Evolutionary conservation across 2,888 invertebrate genomes (phyloP).

Genomic region (Agrilus mali): DNA sequence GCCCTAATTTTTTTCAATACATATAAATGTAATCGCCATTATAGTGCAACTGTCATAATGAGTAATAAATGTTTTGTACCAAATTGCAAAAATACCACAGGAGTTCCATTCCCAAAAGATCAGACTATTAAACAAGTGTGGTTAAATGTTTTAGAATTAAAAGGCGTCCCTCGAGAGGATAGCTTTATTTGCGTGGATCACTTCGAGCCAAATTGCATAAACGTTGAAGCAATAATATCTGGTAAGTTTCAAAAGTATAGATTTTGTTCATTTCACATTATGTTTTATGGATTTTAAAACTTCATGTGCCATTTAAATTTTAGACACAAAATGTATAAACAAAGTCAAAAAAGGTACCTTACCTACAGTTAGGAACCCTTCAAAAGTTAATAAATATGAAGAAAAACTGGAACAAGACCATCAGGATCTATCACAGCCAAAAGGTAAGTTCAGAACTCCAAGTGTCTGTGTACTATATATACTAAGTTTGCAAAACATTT

Average conservation of each 20-base stretch:
- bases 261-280: neutral
- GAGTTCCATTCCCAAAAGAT: constrained; percentile 24
- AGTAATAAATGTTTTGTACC: constrained; percentile 24
- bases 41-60: constrained; percentile 2
- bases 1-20: constrained; percentile 15
- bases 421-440: too few relatives aligned
- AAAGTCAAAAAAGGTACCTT: constrained; percentile 3
- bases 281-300: neutral
- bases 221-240: constrained; percentile 1
- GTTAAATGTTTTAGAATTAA: constrained; percentile 20
- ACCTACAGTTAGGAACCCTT: neutral
- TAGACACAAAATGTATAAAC: neutral
- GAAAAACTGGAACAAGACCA: too few relatives aligned
- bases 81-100: constrained; percentile 22
- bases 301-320: neutral
- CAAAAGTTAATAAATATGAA: too few relatives aligned
- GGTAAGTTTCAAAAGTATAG: neutral
- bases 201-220: constrained; percentile 14
- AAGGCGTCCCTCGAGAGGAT: constrained; percentile 11
- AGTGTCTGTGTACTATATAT: too few relatives aligned
- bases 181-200: constrained; percentile 26
- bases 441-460: too few relatives aligned
- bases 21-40: too few relatives aligned
- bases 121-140: constrained; percentile 18
- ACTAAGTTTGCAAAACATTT: too few relatives aligned